Base-by-base conservation (phyloP, 2,888 invertebrate genomes). In the Eucera pruinosa region DNA sequence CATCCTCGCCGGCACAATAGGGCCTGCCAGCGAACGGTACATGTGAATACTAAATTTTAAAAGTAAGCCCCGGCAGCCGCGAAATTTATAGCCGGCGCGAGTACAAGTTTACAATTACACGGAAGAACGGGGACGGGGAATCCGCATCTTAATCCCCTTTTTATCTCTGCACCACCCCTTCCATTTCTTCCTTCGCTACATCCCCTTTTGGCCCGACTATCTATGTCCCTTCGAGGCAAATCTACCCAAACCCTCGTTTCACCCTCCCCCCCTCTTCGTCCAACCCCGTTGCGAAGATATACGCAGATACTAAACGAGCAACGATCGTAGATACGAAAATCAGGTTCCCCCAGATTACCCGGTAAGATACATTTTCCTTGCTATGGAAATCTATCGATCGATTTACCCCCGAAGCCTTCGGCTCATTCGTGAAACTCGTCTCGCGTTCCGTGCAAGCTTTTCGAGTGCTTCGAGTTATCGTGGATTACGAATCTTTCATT, bases 81-180 rank as follows among this genome's bases (percentile, higher is more conserved):
- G 77, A 72, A 84, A 83, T 83, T 83, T 83, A 83, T 72, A 65
- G 64, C 64, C 54, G 45, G 70, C 70, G 67, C 75, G 84, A 78
- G 70, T 81, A 72, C 81, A 81, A 83, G 83, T 83, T 83, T 83
- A 83, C 83, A 84, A 83, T 83, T 83, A 84, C 83, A 83, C 84
- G 75, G 82, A 81, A 84, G 84, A 84, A 73, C 75, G 78, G 55
- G 76, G 43, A 39, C 47, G 15, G 67, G 58, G 77, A 69, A 54
- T 62, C 47, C 78, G 78, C 78, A 62, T 78, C 78, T 78, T 78
- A 78, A 78, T 78, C 78, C 78, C 62, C 78, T 78, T 78, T 78
- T 78, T 78, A 78, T 78, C 78, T 78, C 62, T 45, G 25, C 47
- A 13, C 48, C n/a, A 33, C 23, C 47, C 54, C 18, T 55, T 36